A percentile compares a stretch with the other conserved stretches of the same genome.
Evolutionary conservation across 2,888 invertebrate species (phyloP).

Genomic region (Schizotus pectinicornis): DNA sequence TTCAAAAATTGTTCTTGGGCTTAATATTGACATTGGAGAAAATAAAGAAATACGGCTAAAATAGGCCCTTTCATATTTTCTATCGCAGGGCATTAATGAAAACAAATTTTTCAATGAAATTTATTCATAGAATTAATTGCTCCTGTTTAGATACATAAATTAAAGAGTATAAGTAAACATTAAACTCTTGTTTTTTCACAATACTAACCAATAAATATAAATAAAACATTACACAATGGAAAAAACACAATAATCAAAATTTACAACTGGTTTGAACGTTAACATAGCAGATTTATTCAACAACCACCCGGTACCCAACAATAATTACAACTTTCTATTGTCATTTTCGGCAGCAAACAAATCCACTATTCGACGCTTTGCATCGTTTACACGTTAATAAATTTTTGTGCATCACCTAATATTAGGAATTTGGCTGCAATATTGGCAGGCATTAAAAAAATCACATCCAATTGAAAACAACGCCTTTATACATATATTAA

Average conservation of each 20-base stretch:
- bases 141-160: neutral
- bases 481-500: conserved; percentile 12
- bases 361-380: conserved; percentile 17
- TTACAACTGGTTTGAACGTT: neutral
- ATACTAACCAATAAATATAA: neutral
- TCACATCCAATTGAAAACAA: conserved; percentile 7
- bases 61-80: too few relatives aligned
- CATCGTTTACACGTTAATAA: neutral
- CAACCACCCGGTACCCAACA: conserved; percentile 1
- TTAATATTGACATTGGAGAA: too few relatives aligned
- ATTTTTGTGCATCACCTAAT: too few relatives aligned
- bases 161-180: neutral
- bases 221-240: neutral
- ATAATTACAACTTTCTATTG: conserved; percentile 1
- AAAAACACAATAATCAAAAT: neutral
- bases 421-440: too few relatives aligned
- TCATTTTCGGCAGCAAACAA: conserved; percentile 15
- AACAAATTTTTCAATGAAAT: too few relatives aligned
- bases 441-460: neutral
- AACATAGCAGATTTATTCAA: conserved; percentile 14
- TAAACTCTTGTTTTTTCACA: neutral
- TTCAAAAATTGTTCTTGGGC: too few relatives aligned
- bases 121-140: neutral
- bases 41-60: too few relatives aligned
- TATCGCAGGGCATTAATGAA: too few relatives aligned